phyloP scores from a whole-genome alignment of 2,888 invertebrate species.

The Agapostemon virescens region DNA sequence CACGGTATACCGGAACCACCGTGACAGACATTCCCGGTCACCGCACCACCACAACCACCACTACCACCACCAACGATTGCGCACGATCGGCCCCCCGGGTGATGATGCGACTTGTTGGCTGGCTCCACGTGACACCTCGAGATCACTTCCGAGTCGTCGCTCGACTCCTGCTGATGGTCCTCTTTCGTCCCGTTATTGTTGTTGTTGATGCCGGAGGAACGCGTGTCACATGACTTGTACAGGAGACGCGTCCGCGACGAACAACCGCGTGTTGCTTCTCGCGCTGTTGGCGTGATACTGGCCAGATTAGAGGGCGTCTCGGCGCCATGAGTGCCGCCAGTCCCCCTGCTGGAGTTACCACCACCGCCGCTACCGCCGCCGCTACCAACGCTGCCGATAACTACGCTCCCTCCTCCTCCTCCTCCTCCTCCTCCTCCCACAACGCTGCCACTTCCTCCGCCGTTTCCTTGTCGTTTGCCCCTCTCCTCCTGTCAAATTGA shows the following conservation, averaged over 20 bases:
- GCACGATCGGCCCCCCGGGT: conserved; percentile 39
- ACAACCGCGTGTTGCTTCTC: conserved; percentile 75
- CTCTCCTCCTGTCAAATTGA: conserved; percentile 67
- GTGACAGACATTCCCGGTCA: conserved; percentile 54
- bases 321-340: conserved; percentile 70
- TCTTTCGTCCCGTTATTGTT: conserved; percentile 60
- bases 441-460: conserved; percentile 66
- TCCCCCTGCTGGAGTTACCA: conserved; percentile 70
- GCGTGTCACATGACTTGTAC: conserved; percentile 67
- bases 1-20: conserved; percentile 45
- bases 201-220: conserved; percentile 40
- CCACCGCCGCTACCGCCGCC: conserved; percentile 63
- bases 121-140: conserved; percentile 50
- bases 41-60: conserved; percentile 19
- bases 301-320: conserved; percentile 78
- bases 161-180: conserved; percentile 47
- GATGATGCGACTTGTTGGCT: conserved; percentile 54
- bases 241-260: conserved; percentile 69
- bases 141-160: conserved; percentile 54
- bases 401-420: conserved; percentile 63
- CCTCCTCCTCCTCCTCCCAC: conserved; percentile 41
- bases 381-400: conserved; percentile 55
- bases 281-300: conserved; percentile 79
- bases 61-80: conserved; percentile 27
- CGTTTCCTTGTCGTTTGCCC: conserved; percentile 73